phyloP scores from a whole-genome alignment of 2,113 vertebrate species.

The Myocastor coypus region DNA sequence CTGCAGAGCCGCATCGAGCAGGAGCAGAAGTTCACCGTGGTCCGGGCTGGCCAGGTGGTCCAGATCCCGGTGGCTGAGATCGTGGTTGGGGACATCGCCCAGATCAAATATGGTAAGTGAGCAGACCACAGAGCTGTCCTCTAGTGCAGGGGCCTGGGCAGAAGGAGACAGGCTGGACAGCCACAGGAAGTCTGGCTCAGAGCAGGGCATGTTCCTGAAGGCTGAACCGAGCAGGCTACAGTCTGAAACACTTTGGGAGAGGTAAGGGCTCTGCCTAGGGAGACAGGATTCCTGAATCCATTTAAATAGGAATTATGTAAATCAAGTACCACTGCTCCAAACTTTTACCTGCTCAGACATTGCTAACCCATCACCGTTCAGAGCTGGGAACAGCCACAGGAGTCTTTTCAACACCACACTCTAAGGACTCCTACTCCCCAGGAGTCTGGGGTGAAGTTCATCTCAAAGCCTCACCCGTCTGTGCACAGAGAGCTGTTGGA shows the following conservation, averaged over 20 bases:
- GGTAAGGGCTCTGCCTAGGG: neutral
- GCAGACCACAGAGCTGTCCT: neutral
- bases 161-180: neutral
- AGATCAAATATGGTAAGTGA: slow-evolving; percentile 96
- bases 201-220: neutral
- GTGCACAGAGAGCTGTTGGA: too few relatives aligned
- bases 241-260: neutral
- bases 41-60: slow-evolving; percentile 94
- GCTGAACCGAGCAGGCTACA: neutral
- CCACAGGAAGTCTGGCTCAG: neutral
- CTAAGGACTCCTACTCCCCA: neutral
- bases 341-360: neutral
- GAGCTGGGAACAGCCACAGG: neutral
- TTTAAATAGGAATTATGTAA: slow-evolving; percentile 7
- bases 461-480: neutral
- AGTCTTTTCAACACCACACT: neutral
- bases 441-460: neutral
- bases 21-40: slow-evolving; percentile 98
- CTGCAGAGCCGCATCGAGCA: slow-evolving; percentile 99
- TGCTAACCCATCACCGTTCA: slow-evolving; percentile 11
- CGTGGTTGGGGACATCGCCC: slow-evolving; percentile 97
- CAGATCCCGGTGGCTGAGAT: slow-evolving; percentile 98
- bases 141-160: neutral
- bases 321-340: neutral
- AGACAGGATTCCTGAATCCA: neutral